Percentiles rank a stretch among this genome's conserved stretches.
These are phyloP conservation scores for Sarcophaga variegata DNA, from an alignment of 2,888 invertebrate genomes.

Conservation along the genomic window DNA sequence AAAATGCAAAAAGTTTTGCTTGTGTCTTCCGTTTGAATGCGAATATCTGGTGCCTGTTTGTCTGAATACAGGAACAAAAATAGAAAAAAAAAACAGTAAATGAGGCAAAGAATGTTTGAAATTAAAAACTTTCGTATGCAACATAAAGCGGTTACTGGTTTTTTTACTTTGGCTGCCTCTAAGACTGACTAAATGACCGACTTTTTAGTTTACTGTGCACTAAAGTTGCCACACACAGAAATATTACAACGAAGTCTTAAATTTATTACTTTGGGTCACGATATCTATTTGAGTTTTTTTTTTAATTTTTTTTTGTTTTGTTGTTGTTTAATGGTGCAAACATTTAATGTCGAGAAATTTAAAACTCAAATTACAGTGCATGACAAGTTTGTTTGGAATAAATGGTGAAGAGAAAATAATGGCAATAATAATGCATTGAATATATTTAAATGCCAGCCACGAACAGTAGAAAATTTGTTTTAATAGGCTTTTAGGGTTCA, in stretches of 20 bases:
- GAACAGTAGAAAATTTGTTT: no score
- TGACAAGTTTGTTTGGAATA: background rate
- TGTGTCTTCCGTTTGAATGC: background rate
- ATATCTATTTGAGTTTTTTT: background rate
- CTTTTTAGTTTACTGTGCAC: background rate
- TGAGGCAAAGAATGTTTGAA: background rate
- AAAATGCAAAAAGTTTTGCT: slow-evolving; percentile 40
- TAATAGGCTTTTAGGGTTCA: no score
- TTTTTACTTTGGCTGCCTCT: background rate
- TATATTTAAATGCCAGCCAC: no score
- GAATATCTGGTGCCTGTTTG: slow-evolving; percentile 46
- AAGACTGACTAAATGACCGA: no score
- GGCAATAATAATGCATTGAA: no score
- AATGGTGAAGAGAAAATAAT: no score
- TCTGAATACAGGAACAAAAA: slow-evolving; percentile 20
- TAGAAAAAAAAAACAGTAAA: background rate
- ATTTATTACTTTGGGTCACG: slow-evolving; percentile 56
- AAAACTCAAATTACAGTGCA: background rate
- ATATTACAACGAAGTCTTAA: background rate
- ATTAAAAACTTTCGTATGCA: slow-evolving; percentile 8
- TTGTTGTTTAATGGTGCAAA: background rate
- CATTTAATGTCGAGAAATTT: slow-evolving; percentile 19
- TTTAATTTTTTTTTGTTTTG: no score
- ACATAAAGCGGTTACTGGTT: background rate
- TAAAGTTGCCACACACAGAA: background rate